Conservation (phyloP, 2,888 invertebrate genomes). For the Diloba caeruleocephala region DNA sequence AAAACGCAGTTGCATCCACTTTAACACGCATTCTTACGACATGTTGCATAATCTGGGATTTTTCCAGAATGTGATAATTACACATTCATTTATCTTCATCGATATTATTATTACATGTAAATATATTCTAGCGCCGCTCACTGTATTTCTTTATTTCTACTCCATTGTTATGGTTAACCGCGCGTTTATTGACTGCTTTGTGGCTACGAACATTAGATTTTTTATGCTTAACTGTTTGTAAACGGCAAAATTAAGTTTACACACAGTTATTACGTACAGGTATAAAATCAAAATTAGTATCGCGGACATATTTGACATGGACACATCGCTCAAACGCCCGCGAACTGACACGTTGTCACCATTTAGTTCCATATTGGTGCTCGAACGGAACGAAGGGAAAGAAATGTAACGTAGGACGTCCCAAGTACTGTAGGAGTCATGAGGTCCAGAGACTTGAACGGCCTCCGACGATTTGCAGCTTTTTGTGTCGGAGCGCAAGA, state of each 20-base stretch:
- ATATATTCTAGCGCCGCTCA: constrained; percentile 38
- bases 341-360: too few relatives aligned
- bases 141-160: constrained; percentile 25
- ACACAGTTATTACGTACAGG: too few relatives aligned
- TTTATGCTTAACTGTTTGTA: constrained; percentile 12
- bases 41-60: constrained; percentile 46
- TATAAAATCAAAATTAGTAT: constrained; percentile 1
- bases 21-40: constrained; percentile 63
- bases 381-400: too few relatives aligned
- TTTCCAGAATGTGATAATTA: constrained; percentile 32
- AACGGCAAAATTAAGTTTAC: constrained; percentile 2
- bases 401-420: too few relatives aligned
- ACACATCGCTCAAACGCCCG: too few relatives aligned
- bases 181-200: constrained; percentile 40
- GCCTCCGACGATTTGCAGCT: too few relatives aligned
- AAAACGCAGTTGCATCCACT: constrained; percentile 60
- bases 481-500: too few relatives aligned
- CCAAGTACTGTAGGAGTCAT: too few relatives aligned
- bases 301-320: not conserved
- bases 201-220: constrained; percentile 37
- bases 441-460: too few relatives aligned
- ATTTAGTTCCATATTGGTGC: too few relatives aligned
- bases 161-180: constrained; percentile 47
- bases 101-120: constrained; percentile 37
- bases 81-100: constrained; percentile 18